Conservation (phyloP, 1,140 invertebrate species). For the Brachionus rotundiformis region DNA sequence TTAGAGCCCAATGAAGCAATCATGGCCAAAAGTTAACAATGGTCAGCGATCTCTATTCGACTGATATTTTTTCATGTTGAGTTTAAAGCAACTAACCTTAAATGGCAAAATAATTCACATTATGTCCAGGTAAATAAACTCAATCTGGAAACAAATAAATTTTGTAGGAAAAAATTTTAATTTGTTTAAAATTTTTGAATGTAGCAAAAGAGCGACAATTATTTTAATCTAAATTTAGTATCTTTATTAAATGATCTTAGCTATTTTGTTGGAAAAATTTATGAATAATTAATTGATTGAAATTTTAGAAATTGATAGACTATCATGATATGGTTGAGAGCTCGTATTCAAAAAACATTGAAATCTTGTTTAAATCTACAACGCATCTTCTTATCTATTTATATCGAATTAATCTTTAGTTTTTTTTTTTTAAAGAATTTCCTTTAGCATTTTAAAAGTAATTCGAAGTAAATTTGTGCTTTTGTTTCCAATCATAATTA, state of each 20-base stretch:
- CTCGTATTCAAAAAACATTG: neutral
- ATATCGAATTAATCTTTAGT: neutral
- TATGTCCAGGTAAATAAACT: neutral
- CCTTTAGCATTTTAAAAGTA: constrained; percentile 13
- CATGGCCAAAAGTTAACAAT: no score
- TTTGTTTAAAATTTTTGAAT: neutral
- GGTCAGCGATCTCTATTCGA: no score
- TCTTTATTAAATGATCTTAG: neutral
- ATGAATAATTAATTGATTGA: neutral
- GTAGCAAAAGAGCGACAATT: neutral
- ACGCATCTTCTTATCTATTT: neutral
- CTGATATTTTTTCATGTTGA: no score
- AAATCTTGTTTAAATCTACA: neutral
- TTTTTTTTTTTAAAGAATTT: neutral
- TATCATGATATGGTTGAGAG: neutral
- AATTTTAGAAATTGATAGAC: neutral
- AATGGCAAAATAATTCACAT: neutral
- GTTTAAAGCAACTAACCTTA: no score
- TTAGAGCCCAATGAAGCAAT: no score
- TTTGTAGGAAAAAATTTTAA: constrained; percentile 13
- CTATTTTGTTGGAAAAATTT: neutral
- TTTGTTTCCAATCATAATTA: constrained; percentile 4
- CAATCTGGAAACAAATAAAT: neutral
- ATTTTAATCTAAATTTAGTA: neutral
- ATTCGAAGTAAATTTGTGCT: neutral